Conservation (phyloP, 92 coral and sea anemone species). For the Porites cylindrica region DNA sequence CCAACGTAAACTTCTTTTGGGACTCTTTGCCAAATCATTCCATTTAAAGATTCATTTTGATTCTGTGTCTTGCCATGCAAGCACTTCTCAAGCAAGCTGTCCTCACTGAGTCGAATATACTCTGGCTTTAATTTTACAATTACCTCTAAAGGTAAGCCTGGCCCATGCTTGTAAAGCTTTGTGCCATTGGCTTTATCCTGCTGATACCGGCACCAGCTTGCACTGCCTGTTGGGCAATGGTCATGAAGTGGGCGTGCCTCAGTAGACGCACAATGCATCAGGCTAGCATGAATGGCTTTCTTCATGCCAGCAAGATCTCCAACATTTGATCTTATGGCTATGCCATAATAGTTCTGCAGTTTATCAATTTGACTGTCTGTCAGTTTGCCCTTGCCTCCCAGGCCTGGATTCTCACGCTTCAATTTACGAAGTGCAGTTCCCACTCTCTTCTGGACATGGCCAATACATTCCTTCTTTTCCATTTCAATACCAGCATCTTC, state of each 20-base stretch:
- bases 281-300: background rate
- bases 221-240: no score
- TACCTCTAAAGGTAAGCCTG: background rate
- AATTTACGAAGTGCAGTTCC: background rate
- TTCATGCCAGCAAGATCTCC: background rate
- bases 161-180: background rate
- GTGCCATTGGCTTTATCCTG: background rate
- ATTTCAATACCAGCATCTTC: background rate
- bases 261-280: background rate
- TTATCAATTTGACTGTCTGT: background rate
- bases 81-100: slow-evolving; percentile 29
- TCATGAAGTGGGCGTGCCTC: no score
- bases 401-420: background rate
- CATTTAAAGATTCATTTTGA: slow-evolving; percentile 24
- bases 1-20: no score
- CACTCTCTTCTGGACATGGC: background rate
- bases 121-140: slow-evolving; percentile 10
- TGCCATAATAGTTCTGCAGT: background rate
- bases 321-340: background rate
- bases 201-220: no score
- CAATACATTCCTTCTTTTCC: background rate
- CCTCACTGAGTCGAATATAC: slow-evolving; percentile 28
- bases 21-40: no score
- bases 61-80: slow-evolving; percentile 48
- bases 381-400: background rate